Evolutionary conservation across 2,797 vertebrate genomes (phyloP), one percentile per base, ranked within the genome.

Genomic region (Anabacerthia variegaticeps): DNA sequence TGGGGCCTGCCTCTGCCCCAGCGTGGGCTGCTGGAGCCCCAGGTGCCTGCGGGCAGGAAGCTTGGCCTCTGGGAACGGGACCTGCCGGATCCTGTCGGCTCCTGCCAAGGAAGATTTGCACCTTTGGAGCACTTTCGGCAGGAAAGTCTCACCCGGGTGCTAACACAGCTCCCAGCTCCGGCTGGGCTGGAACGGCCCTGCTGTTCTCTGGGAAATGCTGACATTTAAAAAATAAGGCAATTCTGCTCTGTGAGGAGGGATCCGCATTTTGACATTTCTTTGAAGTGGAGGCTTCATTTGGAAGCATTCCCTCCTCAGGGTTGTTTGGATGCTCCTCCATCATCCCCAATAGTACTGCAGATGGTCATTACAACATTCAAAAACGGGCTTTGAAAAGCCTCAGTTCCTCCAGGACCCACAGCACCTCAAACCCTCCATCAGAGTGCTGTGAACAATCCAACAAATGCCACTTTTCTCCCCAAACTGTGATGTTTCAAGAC

Each of bases 11-110:
- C 52, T 28, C 39, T 41, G 93, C 76, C 81, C 85, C 63, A 0
- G 85, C 34, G 6, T 75, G 85, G 88, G 95, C 80, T 78, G 77
- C 80, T 2, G 67, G 55, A 95, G 93, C 88, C 80, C 59, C 77
- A 1, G 83, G 84, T n/a, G 77, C 91, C 90, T 1, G 82, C 21
- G 7, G 85, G 74, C 17, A 5, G 54, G 92, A 75, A 96, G 80
- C 62, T 9, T 7, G 1, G 62, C 66, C 56, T 20, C 82, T 1
- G 34, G 93, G 82, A 92, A 77, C 0, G 56, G 85, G 89, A 95
- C 36, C 77, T 46, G 83, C 67, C 0, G 3, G 74, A 37, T 92
- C 88, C 88, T 92, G 89, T 20, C 43, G 0, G 4, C 44, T 43
- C 71, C 91, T 61, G 89, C 75, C 55, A 7, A 41, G 66, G 77